Conservation (phyloP, 1,140 invertebrate species). For the Nasonia longicornis region DNA sequence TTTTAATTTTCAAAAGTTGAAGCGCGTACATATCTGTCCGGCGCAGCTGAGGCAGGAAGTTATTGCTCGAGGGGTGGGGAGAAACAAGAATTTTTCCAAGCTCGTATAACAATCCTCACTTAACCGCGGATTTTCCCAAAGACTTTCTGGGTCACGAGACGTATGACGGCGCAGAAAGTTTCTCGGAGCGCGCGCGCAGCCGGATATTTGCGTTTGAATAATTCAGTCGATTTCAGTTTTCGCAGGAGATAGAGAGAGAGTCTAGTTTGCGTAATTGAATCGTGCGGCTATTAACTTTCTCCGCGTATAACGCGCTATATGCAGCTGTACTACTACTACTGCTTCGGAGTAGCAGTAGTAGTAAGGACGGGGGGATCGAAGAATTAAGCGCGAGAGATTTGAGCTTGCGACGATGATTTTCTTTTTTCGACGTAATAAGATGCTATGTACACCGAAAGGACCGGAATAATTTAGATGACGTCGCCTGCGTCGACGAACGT, state of each 20-base stretch:
- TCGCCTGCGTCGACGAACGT: background rate
- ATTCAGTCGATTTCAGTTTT: constrained; percentile 30
- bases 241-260: background rate
- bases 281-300: constrained; percentile 18
- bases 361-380: background rate
- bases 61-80: background rate
- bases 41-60: background rate
- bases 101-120: background rate
- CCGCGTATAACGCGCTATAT: no score
- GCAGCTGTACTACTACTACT: background rate
- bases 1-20: background rate
- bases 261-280: constrained; percentile 37
- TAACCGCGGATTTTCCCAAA: constrained; percentile 5
- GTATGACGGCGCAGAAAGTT: constrained; percentile 13
- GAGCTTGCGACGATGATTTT: no score
- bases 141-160: constrained; percentile 6
- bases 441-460: no score
- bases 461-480: background rate
- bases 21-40: no score
- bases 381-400: no score
- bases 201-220: constrained; percentile 36
- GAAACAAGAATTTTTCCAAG: constrained; percentile 1
- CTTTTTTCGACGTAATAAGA: no score
- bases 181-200: background rate
- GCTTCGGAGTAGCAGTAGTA: background rate